Percentiles rank a stretch among this genome's conserved stretches.
Conservation (phyloP, 37 sponge, comb jelly and placozoan species). For the Agelas oroides region DNA sequence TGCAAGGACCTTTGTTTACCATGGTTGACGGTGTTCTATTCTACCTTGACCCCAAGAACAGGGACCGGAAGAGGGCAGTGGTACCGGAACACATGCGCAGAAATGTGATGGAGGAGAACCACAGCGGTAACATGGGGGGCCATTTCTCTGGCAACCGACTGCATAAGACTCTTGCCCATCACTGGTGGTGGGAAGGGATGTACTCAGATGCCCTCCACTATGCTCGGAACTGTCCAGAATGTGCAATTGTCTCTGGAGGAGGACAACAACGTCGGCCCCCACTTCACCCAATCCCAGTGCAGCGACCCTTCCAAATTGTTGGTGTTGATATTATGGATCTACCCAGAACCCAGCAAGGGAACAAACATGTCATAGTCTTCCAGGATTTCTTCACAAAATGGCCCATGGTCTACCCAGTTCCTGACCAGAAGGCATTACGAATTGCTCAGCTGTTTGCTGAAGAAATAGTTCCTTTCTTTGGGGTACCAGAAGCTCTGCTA, state of each 20-base stretch:
- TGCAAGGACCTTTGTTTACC: conserved; percentile 24
- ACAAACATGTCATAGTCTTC: conserved; percentile 63
- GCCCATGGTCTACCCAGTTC: conserved; percentile 66
- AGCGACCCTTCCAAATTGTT: conserved; percentile 58
- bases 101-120: conserved; percentile 22
- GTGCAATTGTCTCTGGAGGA: conserved; percentile 33
- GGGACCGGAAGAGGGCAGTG: conserved; percentile 25
- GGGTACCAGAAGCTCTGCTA: conserved; percentile 37
- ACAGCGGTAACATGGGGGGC: conserved; percentile 37
- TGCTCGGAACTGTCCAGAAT: conserved; percentile 53
- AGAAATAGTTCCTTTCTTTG: conserved; percentile 37
- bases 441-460: conserved; percentile 43
- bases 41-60: conserved; percentile 29
- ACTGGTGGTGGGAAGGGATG: conserved; percentile 74
- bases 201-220: conserved; percentile 1
- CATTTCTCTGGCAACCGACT: conserved; percentile 65
- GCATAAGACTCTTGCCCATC: conserved; percentile 1
- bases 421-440: conserved; percentile 57
- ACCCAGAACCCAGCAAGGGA: conserved; percentile 40
- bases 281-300: conserved; percentile 59
- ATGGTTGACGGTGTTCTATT: conserved; percentile 40
- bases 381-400: conserved; percentile 68
- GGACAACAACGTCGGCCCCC: conserved; percentile 21
- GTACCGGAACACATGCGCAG: conserved; percentile 47
- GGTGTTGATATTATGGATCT: conserved; percentile 69